These are phyloP conservation scores for Antennarius maculatus DNA, from an alignment of 2,797 vertebrate species.

Conservation along the genomic window DNA sequence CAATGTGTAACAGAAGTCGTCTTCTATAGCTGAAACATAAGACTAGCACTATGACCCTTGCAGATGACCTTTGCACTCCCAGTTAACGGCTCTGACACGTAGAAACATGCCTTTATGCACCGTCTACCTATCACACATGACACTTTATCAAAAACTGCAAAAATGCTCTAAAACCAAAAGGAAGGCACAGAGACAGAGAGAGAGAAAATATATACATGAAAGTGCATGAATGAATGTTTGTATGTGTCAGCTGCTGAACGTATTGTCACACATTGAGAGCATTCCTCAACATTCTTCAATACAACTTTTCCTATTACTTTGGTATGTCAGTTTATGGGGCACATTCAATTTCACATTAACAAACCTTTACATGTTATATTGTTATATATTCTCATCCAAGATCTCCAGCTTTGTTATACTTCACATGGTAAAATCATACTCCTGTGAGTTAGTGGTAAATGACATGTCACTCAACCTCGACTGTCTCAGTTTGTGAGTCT, in stretches of 20 bases:
- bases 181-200: too few relatives aligned
- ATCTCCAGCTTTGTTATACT: too few relatives aligned
- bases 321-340: too few relatives aligned
- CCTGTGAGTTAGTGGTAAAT: too few relatives aligned
- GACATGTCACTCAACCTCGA: too few relatives aligned
- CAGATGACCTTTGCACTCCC: constrained; percentile 60
- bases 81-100: constrained; percentile 57
- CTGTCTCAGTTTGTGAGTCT: too few relatives aligned
- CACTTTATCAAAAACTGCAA: background rate
- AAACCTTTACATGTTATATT: too few relatives aligned
- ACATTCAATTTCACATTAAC: too few relatives aligned
- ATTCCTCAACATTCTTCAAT: constrained; percentile 12
- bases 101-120: constrained; percentile 50
- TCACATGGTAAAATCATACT: too few relatives aligned
- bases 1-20: constrained; percentile 63
- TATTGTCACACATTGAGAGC: background rate
- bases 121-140: background rate
- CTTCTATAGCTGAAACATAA: constrained; percentile 70
- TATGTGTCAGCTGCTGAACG: background rate
- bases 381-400: too few relatives aligned
- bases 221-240: constrained; percentile 3
- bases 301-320: too few relatives aligned
- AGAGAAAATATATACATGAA: background rate
- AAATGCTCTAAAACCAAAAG: background rate
- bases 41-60: constrained; percentile 63